Conservation (phyloP, 2,113 vertebrate genomes). For the Sinocyclocheilus maitianheensis region DNA sequence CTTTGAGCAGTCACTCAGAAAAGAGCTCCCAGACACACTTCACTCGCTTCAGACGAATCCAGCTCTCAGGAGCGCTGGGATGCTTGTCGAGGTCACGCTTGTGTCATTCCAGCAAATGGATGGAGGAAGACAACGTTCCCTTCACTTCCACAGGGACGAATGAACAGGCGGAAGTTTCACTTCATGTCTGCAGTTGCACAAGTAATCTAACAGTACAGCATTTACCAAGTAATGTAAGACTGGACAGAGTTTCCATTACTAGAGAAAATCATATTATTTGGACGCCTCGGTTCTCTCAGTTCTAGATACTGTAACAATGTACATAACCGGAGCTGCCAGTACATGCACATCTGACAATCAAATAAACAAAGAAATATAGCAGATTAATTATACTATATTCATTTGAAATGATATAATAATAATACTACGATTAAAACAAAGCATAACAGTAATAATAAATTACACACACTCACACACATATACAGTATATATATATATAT, state of each 20-base stretch:
- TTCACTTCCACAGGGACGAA: neutral
- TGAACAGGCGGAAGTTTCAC: neutral
- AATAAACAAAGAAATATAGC: neutral
- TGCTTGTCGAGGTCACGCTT: neutral
- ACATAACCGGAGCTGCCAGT: neutral
- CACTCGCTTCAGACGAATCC: neutral
- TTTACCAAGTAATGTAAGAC: neutral
- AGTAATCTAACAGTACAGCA: neutral
- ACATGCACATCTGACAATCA: neutral
- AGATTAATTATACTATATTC: neutral
- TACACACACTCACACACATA: too few species aligned
- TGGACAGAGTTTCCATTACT: neutral
- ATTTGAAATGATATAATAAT: neutral
- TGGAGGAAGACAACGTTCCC: neutral
- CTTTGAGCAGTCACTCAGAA: neutral
- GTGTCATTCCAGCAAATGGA: neutral
- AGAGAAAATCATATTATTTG: neutral
- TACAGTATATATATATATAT: too few species aligned
- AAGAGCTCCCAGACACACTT: neutral
- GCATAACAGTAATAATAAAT: too few species aligned
- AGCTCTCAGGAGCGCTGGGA: neutral
- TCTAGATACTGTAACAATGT: neutral
- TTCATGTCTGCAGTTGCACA: neutral
- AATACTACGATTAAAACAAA: neutral
- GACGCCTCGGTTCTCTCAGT: neutral